Evolutionary conservation across 1,140 invertebrate species (phyloP).

Genomic region (Apis mellifera): Amel_HAv3.1 CM009933.2:3130001-3130500

Average conservation of each 20-base stretch:
- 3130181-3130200: neutral
- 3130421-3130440: rapidly evolving
- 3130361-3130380: neutral
- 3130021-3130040: neutral
- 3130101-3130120: neutral
- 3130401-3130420: neutral
- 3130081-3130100: neutral
- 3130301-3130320: too few relatives aligned
- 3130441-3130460: neutral
- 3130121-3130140: conserved; percentile 20
- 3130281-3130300: neutral
- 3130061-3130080: conserved; percentile 16
- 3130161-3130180: neutral
- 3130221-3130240: neutral
- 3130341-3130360: too few relatives aligned
- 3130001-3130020: neutral
- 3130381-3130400: neutral
- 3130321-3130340: too few relatives aligned
- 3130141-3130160: conserved; percentile 13
- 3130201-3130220: neutral
- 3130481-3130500: too few relatives aligned
- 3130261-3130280: neutral
- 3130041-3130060: conserved; percentile 8
- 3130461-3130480: too few relatives aligned
- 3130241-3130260: too few relatives aligned